Percentiles rank a stretch among this genome's conserved stretches.
Conservation (phyloP, 2,888 invertebrate genomes). For the Aporophyla nigra region DNA sequence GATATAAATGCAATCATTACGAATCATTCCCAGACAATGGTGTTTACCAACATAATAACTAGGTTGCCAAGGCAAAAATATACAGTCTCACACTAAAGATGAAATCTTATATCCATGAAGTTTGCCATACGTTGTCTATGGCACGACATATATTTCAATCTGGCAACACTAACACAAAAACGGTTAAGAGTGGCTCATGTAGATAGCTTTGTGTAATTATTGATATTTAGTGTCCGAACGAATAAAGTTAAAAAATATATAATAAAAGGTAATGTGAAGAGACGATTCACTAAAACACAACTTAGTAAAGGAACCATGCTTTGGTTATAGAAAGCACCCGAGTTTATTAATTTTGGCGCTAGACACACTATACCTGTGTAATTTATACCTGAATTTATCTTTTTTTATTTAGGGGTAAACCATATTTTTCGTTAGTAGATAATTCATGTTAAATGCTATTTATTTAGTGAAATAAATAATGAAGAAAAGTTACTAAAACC, state of each 20-base stretch:
- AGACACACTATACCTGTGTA: slow-evolving; percentile 77
- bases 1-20: slow-evolving; percentile 84
- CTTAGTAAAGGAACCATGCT: slow-evolving; percentile 77
- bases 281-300: slow-evolving; percentile 76
- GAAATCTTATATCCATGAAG: slow-evolving; percentile 60
- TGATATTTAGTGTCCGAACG: slow-evolving; percentile 89
- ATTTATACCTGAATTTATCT: slow-evolving; percentile 79
- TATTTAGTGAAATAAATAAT: slow-evolving; percentile 81
- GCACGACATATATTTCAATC: slow-evolving; percentile 63
- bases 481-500: slow-evolving; percentile 74
- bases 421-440: slow-evolving; percentile 81
- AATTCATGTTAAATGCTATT: slow-evolving; percentile 88
- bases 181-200: slow-evolving; percentile 88
- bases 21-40: slow-evolving; percentile 88
- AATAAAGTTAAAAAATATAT: slow-evolving; percentile 76
- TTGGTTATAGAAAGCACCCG: slow-evolving; percentile 81
- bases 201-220: slow-evolving; percentile 91
- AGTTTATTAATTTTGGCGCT: slow-evolving; percentile 81
- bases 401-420: slow-evolving; percentile 76
- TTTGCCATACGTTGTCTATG: slow-evolving; percentile 62
- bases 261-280: slow-evolving; percentile 78
- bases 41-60: slow-evolving; percentile 77
- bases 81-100: slow-evolving; percentile 63
- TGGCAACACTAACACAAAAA: slow-evolving; percentile 76
- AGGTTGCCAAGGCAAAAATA: slow-evolving; percentile 79